Evolutionary conservation across 2,113 vertebrate species (phyloP), one percentile per base, ranked within the genome.

Genomic region (Dermatemys mawii): DNA sequence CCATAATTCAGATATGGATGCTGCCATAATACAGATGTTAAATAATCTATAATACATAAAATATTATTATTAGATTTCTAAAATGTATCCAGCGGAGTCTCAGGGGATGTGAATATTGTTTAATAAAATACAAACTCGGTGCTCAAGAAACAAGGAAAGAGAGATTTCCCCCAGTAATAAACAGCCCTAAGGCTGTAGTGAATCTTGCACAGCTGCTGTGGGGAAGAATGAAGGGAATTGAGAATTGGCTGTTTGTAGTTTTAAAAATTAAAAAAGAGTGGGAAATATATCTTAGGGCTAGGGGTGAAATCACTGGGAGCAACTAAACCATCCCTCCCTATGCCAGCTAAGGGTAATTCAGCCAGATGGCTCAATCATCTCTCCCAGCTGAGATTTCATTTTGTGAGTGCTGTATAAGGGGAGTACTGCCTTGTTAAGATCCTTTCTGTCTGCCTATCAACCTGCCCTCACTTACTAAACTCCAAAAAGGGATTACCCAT

Each of bases 401-500:
- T 88, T 88, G 38, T 2, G 1, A 89, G 46, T 0, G 0, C 35
- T 86, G 88, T 75, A 35, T 32, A 79, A 24, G 17, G 79, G 70
- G 26, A 78, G 60, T 48, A 82, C 8, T 75, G 79, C 48, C 90
- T 70, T 51, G 50, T 87, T 93, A 93, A 93, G 27, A 89, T 3
- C 70, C n/a, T 16, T 76, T 83, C 87, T 21, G 1, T 27, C 88
- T 78, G 46, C 55, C 84, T 83, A 54, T 46, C 82, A 89, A 50
- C 29, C 41, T 0, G n/a, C 51, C 46, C n/a, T 2, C 0, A 53
- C 93, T 93, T 6, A 41, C 0, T 70, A 38, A 70, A 70, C n/a
- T 0, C 35, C 0, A 0, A 9, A 35, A 79, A 85, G 60, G 78
- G 85, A 76, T 48, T 26, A 6, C 50, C 93, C 48, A 29, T 16